Percentiles rank a stretch among this genome's conserved stretches.
Conservation (phyloP, 2,888 invertebrate species). For the Diarsia mendica region DNA sequence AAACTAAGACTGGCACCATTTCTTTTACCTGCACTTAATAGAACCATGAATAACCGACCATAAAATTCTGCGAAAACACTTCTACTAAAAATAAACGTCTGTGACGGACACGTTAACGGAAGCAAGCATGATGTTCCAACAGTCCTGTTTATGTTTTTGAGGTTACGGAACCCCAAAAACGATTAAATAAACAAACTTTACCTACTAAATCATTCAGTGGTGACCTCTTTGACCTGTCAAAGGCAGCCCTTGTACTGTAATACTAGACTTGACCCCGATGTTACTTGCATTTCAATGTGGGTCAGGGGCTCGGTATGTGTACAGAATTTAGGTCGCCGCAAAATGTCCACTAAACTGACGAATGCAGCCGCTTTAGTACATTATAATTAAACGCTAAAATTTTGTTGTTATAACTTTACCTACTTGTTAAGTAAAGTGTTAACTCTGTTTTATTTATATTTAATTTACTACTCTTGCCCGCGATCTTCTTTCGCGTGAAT, state of each 20-base stretch:
- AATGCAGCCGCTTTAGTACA: slow-evolving; percentile 27
- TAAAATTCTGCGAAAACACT: neutral
- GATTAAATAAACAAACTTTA: slow-evolving; percentile 19
- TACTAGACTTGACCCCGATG: slow-evolving; percentile 72
- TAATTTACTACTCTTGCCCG: too few relatives aligned
- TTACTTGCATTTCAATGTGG: slow-evolving; percentile 76
- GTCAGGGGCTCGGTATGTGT: slow-evolving; percentile 72
- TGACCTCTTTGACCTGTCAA: slow-evolving; percentile 40
- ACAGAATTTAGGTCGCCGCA: slow-evolving; percentile 71
- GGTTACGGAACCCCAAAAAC: neutral
- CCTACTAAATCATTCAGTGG: slow-evolving; percentile 18
- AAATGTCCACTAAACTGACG: slow-evolving; percentile 55
- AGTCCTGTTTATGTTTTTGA: neutral
- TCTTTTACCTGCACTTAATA: neutral
- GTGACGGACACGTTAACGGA: neutral
- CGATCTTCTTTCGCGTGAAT: too few relatives aligned
- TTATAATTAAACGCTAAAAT: slow-evolving; percentile 34
- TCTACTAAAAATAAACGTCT: neutral
- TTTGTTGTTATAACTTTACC: slow-evolving; percentile 18
- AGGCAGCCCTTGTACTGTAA: slow-evolving; percentile 58
- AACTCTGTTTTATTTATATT: neutral
- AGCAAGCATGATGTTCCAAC: neutral
- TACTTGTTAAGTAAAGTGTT: neutral
- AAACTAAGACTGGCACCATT: neutral
- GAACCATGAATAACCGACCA: neutral